Conservation (phyloP, 2,113 vertebrate species). For the Anarrhichthys ocellatus region DNA sequence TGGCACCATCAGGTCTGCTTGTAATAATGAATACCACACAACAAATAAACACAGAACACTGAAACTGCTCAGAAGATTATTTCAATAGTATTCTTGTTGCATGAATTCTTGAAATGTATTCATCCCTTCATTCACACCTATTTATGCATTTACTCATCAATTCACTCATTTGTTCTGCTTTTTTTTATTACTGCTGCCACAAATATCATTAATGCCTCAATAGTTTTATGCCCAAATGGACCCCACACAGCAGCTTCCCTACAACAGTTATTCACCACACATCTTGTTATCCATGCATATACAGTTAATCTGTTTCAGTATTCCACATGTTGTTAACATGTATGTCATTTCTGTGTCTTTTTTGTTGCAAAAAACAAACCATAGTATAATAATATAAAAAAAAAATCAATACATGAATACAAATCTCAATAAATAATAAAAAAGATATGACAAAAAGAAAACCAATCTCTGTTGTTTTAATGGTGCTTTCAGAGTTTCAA, state of each 20-base stretch:
- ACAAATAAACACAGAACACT: not conserved
- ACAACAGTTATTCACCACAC: not conserved
- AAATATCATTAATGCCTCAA: not conserved
- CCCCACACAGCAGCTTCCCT: not conserved
- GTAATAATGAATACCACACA: not conserved
- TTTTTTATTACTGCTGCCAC: not conserved
- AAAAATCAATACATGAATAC: too few relatives aligned
- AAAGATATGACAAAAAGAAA: not conserved
- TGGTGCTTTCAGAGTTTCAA: not conserved
- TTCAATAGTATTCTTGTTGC: not conserved
- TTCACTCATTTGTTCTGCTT: not conserved
- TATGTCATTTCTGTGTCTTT: not conserved
- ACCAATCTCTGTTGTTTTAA: too few relatives aligned
- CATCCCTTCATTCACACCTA: not conserved
- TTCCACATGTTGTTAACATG: not conserved
- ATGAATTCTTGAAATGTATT: not conserved
- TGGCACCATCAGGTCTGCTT: conserved; percentile 11
- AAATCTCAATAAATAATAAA: too few relatives aligned
- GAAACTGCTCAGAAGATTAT: not conserved
- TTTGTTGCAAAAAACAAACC: not conserved
- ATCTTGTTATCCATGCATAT: too few relatives aligned
- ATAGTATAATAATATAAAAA: not conserved
- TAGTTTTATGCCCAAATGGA: not conserved
- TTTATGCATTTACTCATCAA: not conserved
- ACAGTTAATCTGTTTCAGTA: not conserved